These are phyloP conservation scores for Alosa sapidissima DNA, from an alignment of 2,797 vertebrate genomes.

Conservation along the genomic window DNA sequence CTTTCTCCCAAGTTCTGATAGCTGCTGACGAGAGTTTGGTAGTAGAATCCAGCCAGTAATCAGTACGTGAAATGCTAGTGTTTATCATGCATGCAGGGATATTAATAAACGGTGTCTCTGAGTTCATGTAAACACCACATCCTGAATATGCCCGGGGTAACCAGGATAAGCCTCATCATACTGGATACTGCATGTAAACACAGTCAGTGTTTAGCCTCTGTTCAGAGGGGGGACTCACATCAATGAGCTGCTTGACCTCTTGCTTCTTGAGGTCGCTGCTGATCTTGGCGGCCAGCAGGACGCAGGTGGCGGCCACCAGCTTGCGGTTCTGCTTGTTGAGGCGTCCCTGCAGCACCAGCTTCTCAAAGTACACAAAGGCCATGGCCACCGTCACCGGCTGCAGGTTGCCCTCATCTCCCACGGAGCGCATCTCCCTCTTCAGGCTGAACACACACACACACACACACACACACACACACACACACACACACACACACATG, in stretches of 20 bases:
- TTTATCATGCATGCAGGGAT: too few species aligned
- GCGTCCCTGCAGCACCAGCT: constrained; percentile 91
- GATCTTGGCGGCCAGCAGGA: constrained; percentile 96
- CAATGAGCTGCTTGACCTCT: constrained; percentile 92
- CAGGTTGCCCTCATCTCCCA: constrained; percentile 86
- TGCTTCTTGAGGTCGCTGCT: constrained; percentile 93
- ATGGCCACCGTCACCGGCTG: constrained; percentile 92
- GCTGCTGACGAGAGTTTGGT: too few species aligned
- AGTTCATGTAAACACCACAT: too few species aligned
- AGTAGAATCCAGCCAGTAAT: too few species aligned
- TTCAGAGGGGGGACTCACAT: constrained; percentile 75
- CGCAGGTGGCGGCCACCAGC: constrained; percentile 88
- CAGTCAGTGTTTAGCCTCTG: too few species aligned
- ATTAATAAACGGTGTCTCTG: too few species aligned
- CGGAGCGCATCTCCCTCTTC: constrained; percentile 90
- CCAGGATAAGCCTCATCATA: too few species aligned
- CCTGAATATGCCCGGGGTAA: too few species aligned
- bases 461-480: neutral
- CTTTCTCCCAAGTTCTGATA: too few species aligned
- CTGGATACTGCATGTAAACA: neutral
- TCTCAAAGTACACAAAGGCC: constrained; percentile 99
- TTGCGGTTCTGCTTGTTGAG: constrained; percentile 99
- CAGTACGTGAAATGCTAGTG: too few species aligned
- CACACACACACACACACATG: neutral
- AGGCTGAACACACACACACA: constrained; percentile 70